phyloP scores from a whole-genome alignment of 2,888 invertebrate species.

The Metellina segmentata region DNA sequence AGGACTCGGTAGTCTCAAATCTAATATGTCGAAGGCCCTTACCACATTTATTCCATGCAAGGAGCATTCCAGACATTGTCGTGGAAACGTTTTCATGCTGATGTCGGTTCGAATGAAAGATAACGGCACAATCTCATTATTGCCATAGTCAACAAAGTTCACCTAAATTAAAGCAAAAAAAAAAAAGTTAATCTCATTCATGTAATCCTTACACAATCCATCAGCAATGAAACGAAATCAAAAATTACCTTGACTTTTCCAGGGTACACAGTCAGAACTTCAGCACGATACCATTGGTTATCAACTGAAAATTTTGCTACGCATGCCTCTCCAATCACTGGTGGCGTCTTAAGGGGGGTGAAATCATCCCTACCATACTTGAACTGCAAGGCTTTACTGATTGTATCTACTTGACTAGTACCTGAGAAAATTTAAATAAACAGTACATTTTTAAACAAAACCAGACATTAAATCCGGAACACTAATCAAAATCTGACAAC shows the following conservation, averaged over 20 bases:
- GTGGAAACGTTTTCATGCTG: conserved; percentile 85
- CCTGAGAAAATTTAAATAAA: conserved; percentile 25
- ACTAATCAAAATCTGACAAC: neutral
- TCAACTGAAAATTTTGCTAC: conserved; percentile 86
- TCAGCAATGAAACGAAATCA: neutral
- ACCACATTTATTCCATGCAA: conserved; percentile 84
- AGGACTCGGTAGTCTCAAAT: neutral
- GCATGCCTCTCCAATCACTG: conserved; percentile 86
- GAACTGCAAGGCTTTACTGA: conserved; percentile 83
- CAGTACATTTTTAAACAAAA: neutral
- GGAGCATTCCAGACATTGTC: conserved; percentile 85
- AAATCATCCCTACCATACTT: conserved; percentile 81
- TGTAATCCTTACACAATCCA: neutral
- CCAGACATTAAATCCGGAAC: neutral
- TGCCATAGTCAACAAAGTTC: conserved; percentile 91
- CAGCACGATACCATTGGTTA: conserved; percentile 87
- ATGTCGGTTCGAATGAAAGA: conserved; percentile 85
- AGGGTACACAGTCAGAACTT: conserved; percentile 83
- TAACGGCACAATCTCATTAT: conserved; percentile 85
- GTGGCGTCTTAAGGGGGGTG: conserved; percentile 83
- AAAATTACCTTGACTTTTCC: conserved; percentile 42
- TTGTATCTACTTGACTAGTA: conserved; percentile 78
- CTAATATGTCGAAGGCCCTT: conserved; percentile 78
- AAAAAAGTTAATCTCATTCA: conserved; percentile 1
- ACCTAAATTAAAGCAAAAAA: conserved; percentile 81